These are phyloP conservation scores for Dorcus parallelipipedus DNA, from an alignment of 2,888 invertebrate genomes.

Conservation along the genomic window DNA sequence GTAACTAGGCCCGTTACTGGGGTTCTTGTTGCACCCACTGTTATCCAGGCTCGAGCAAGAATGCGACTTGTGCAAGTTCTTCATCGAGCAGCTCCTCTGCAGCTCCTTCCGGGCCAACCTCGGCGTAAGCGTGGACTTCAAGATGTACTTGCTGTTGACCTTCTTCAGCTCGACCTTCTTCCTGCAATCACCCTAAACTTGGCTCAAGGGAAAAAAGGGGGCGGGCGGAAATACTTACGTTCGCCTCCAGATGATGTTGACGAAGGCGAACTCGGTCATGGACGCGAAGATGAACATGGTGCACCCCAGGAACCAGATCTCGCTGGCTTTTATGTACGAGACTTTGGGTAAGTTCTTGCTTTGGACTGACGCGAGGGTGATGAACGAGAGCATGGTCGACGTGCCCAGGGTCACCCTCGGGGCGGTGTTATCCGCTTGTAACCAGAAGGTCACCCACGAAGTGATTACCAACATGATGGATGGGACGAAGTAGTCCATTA, in stretches of 20 bases:
- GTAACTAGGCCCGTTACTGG: constrained; percentile 14
- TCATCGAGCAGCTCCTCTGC: constrained; percentile 60
- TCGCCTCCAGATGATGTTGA: constrained; percentile 83
- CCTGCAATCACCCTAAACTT: constrained; percentile 35
- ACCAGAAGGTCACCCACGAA: constrained; percentile 88
- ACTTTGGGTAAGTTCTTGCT: constrained; percentile 84
- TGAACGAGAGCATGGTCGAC: constrained; percentile 83
- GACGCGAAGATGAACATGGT: constrained; percentile 82
- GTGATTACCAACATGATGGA: constrained; percentile 82
- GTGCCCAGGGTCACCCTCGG: constrained; percentile 80
- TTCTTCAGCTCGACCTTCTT: constrained; percentile 69
- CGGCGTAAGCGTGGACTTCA: constrained; percentile 80
- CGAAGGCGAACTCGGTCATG: constrained; percentile 83
- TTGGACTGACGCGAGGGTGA: constrained; percentile 80
- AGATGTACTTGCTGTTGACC: constrained; percentile 77
- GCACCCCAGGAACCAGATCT: constrained; percentile 86
- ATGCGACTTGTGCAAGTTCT: constrained; percentile 63
- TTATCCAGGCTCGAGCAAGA: constrained; percentile 68
- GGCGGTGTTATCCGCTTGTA: constrained; percentile 81
- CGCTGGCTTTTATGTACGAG: constrained; percentile 85
- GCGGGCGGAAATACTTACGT: constrained; percentile 54
- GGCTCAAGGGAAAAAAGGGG: neutral
- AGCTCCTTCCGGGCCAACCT: constrained; percentile 69
- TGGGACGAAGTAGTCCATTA: constrained; percentile 86
- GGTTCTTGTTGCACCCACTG: constrained; percentile 38